Conservation (phyloP, 2,888 invertebrate genomes). For the Caenorhabditis doughertyi region DNA sequence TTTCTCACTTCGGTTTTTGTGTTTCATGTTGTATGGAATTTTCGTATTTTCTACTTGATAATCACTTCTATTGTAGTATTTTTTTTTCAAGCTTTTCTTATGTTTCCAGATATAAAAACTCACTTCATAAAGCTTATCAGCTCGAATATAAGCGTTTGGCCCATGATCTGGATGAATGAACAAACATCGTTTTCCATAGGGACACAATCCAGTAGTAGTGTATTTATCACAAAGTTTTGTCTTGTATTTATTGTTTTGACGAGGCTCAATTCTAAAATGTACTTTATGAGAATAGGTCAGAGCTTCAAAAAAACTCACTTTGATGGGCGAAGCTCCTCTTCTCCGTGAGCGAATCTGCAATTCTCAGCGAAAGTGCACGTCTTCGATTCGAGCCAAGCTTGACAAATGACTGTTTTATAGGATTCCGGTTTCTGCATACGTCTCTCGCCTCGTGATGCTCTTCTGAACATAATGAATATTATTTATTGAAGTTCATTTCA, state of each 20-base stretch:
- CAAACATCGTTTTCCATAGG: slow-evolving; percentile 80
- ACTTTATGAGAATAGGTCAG: too few species aligned
- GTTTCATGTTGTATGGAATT: too few species aligned
- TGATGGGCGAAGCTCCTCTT: slow-evolving; percentile 77
- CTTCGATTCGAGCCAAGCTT: slow-evolving; percentile 79
- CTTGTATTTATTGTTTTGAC: slow-evolving; percentile 80
- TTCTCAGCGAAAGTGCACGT: slow-evolving; percentile 80
- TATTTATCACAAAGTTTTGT: slow-evolving; percentile 82
- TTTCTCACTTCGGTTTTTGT: too few species aligned
- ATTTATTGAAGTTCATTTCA: neutral
- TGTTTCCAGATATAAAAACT: too few species aligned
- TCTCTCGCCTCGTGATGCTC: slow-evolving; percentile 43
- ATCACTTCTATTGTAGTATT: too few species aligned
- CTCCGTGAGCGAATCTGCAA: slow-evolving; percentile 81
- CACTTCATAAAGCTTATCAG: slow-evolving; percentile 74
- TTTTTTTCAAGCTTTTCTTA: too few species aligned
- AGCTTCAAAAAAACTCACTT: slow-evolving; percentile 69
- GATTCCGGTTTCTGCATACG: slow-evolving; percentile 78
- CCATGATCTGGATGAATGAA: slow-evolving; percentile 80
- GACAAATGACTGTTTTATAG: slow-evolving; percentile 82
- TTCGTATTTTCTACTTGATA: too few species aligned
- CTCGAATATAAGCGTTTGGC: slow-evolving; percentile 72
- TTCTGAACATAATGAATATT: neutral
- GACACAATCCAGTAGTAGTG: slow-evolving; percentile 81
- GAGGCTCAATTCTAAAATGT: slow-evolving; percentile 70